A percentile compares a stretch with the other conserved stretches of the same genome.
Conservation (phyloP, 2,888 invertebrate genomes). For the Salpingus planirostris region DNA sequence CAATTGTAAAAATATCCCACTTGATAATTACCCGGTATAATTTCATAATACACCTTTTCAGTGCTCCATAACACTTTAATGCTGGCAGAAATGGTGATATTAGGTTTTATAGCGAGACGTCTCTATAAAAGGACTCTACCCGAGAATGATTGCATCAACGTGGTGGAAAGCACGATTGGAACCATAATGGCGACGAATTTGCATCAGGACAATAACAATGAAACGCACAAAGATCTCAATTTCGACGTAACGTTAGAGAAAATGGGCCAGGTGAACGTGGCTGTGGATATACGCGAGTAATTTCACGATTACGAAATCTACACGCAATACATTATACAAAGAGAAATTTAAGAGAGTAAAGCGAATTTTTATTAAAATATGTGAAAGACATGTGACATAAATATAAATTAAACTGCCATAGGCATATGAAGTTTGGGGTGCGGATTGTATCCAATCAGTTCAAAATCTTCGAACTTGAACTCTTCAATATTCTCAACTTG, state of each 20-base stretch:
- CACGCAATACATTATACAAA: too few species aligned
- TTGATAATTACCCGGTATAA: not conserved
- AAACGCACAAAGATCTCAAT: conserved; percentile 9
- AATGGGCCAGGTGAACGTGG: conserved; percentile 9
- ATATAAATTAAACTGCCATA: conserved; percentile 30
- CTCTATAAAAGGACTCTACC: conserved; percentile 48
- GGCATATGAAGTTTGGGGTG: conserved; percentile 64
- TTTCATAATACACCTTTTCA: conserved; percentile 43
- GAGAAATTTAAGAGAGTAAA: too few species aligned
- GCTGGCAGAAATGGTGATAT: conserved; percentile 59
- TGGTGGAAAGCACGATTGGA: conserved; percentile 19
- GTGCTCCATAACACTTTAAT: conserved; percentile 60
- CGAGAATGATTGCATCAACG: conserved; percentile 14
- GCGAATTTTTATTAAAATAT: too few species aligned
- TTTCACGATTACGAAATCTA: too few species aligned
- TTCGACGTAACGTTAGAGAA: conserved; percentile 6
- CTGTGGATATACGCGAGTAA: conserved; percentile 8
- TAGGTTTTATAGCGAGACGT: conserved; percentile 53
- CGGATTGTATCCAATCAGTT: conserved; percentile 75
- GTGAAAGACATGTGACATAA: too few species aligned
- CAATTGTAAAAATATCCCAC: conserved; percentile 62
- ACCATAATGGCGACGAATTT: conserved; percentile 16
- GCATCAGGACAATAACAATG: conserved; percentile 13
- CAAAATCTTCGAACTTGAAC: conserved; percentile 79
- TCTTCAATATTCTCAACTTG: conserved; percentile 73